These are phyloP conservation scores for Caenorhabditis sinica DNA, from an alignment of 2,888 invertebrate species.

Conservation along the genomic window DNA sequence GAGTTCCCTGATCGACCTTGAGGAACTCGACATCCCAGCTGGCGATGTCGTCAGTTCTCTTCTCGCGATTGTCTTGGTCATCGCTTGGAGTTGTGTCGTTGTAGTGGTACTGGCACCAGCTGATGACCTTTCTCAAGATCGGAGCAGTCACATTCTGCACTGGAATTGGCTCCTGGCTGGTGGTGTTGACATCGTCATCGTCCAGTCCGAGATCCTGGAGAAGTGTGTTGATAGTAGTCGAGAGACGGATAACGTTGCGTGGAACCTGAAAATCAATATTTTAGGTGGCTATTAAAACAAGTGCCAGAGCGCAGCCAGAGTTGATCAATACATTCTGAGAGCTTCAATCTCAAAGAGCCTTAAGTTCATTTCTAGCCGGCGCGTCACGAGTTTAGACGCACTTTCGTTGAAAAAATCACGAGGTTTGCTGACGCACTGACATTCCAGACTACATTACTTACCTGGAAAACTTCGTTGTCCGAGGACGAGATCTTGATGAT, in stretches of 20 bases:
- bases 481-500: slow-evolving; percentile 71
- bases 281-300: no score
- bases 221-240: slow-evolving; percentile 98
- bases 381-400: neutral
- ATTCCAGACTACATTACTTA: slow-evolving; percentile 19
- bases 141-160: slow-evolving; percentile 97
- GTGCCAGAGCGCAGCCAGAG: no score
- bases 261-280: slow-evolving; percentile 97
- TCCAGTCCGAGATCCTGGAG: slow-evolving; percentile 85
- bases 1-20: slow-evolving; percentile 97
- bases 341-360: slow-evolving; percentile 86
- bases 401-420: neutral
- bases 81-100: slow-evolving; percentile 91
- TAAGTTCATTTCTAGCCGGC: no score
- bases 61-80: slow-evolving; percentile 97
- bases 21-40: slow-evolving; percentile 99
- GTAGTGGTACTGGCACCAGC: slow-evolving; percentile 86
- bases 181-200: slow-evolving; percentile 87
- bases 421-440: neutral
- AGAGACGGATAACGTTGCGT: slow-evolving; percentile 97
- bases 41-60: slow-evolving; percentile 98
- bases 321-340: slow-evolving; percentile 88
- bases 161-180: slow-evolving; percentile 91
- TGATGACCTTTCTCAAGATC: slow-evolving; percentile 90
- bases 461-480: slow-evolving; percentile 73